Evolutionary conservation across 2,113 vertebrate genomes (phyloP), one percentile per base, ranked within the genome.

Genomic region (Lophotis ruficrista): DNA sequence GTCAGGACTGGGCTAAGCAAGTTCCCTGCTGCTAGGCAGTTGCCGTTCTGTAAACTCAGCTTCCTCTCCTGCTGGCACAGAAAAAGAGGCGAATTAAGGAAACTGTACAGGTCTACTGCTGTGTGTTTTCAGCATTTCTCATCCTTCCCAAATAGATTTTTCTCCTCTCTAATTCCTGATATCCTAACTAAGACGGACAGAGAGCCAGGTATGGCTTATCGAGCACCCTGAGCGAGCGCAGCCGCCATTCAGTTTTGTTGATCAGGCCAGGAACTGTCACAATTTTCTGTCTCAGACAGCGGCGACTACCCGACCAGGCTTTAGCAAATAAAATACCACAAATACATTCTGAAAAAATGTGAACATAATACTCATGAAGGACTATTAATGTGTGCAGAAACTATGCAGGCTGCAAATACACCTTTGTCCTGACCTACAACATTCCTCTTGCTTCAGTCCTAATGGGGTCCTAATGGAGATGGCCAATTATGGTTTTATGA

Each of bases 271-370:
- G 23, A 53, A 56, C 58, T 83, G 82, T 70, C 75, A 61, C 25
- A 56, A 84, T 48, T 87, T 75, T 93, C 41, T 71, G 48, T 41
- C 82, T 94, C 91, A 87, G 81, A 72, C 89, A 88, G 91, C 50
- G 87, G 50, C 16, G 93, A 96, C 91, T 89, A 94, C 86, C 92
- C 8, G 2, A 69, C 23, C 66, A 65, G 77, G 73, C 57, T 87
- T 96, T 89, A 94, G 89, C 95, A 97, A 96, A 96, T 91, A 94
- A 96, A 96, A 94, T 95, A 91, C 92, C 93, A 91, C 69, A 82
- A 93, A 96, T 95, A 84, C 89, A 70, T 90, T 92, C 94, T 96
- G 80, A 95, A 95, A 95, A 95, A 96, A 96, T 96, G 94, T 90
- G 96, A 94, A 68, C 94, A 54, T 96, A 96, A 93, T 92, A 94